Evolutionary conservation across 1,140 invertebrate species (phyloP).

Genomic region (Scaptomyza graminum): DNA sequence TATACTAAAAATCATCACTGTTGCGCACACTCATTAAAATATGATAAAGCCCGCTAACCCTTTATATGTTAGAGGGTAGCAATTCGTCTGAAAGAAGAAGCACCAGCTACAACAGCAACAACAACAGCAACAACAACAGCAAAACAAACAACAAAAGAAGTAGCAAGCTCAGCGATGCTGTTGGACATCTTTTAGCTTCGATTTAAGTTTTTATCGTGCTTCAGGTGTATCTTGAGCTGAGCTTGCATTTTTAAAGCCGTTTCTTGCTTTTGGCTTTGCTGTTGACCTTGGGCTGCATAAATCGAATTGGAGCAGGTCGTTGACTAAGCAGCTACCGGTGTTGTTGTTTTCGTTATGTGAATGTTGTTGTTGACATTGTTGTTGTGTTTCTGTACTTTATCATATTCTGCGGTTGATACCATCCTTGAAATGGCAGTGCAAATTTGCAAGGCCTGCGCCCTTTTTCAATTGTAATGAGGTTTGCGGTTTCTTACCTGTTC

Average conservation of each 20-base stretch:
- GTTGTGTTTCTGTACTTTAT: slow-evolving; percentile 53
- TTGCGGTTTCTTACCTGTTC: slow-evolving; percentile 49
- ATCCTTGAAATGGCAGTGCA: slow-evolving; percentile 60
- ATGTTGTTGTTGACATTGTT: slow-evolving; percentile 30
- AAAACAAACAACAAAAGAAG: slow-evolving; percentile 12
- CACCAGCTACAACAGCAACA: slow-evolving; percentile 12
- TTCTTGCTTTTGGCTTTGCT: slow-evolving; percentile 25
- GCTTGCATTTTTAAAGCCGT: slow-evolving; percentile 74
- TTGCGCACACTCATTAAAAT: not conserved
- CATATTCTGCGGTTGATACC: slow-evolving; percentile 39
- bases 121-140: slow-evolving; percentile 5
- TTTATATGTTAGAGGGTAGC: slow-evolving; percentile 1
- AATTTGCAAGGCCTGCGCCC: slow-evolving; percentile 36
- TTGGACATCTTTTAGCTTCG: slow-evolving; percentile 31
- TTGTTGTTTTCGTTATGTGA: slow-evolving; percentile 12
- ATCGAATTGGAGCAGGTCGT: slow-evolving; percentile 79
- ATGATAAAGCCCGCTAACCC: not conserved
- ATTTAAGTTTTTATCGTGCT: not conserved
- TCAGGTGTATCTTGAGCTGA: slow-evolving; percentile 42
- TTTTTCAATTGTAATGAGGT: slow-evolving; percentile 51
- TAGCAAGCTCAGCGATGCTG: slow-evolving; percentile 27
- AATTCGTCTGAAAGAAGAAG: slow-evolving; percentile 11
- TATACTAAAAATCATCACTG: not conserved
- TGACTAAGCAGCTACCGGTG: slow-evolving; percentile 55
- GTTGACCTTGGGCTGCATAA: slow-evolving; percentile 77